Base-by-base conservation (phyloP, 2,797 vertebrate genomes). In the Caiman crocodilus region DNA sequence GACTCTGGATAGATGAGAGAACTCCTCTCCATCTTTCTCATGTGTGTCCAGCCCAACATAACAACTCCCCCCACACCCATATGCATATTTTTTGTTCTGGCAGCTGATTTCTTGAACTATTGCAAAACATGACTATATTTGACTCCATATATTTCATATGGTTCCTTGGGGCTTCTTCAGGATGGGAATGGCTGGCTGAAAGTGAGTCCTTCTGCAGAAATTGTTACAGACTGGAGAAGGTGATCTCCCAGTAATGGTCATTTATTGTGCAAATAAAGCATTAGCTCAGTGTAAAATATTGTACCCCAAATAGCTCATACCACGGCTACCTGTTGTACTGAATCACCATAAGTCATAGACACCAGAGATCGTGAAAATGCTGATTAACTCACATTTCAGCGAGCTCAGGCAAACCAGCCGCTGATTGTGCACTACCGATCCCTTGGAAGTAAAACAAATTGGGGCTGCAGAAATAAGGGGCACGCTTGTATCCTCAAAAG, bases 81-180 rank as follows among this genome's bases (percentile, higher is more conserved):
- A 58, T 42, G 84, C 67, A 35, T 3, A 85, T 25, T 17, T 60
- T 76, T 89, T 89, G 71, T 75, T 92, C 75, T 71, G 28, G 79
- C 42, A 50, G 42, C 61, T 50, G 65, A 96, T 87, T 76, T 94
- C 84, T 87, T 90, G 76, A 90, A 93, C 88, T 25, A 35, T 58
- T 92, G 71, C 23, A 81, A 85, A 65, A 32, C 60, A 23, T 13
- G 23, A 85, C 35, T 26, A 75, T 69, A 89, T 90, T 94, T 94
- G 84, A 88, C 91, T 92, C 88, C 82, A 71, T 63, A 94, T 35
- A 88, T 92, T 92, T 90, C 84, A 71, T 63, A 94, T 30, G 11
- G 30, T 61, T 7, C 79, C 42, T 20, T 2, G 0, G 88, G 64
- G 73, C 42, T 17, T 86, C 42, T 55, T 10, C 63, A 21, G 58